Conservation (phyloP, 1,140 invertebrate genomes). For the Rhyzopertha dominica region DNA sequence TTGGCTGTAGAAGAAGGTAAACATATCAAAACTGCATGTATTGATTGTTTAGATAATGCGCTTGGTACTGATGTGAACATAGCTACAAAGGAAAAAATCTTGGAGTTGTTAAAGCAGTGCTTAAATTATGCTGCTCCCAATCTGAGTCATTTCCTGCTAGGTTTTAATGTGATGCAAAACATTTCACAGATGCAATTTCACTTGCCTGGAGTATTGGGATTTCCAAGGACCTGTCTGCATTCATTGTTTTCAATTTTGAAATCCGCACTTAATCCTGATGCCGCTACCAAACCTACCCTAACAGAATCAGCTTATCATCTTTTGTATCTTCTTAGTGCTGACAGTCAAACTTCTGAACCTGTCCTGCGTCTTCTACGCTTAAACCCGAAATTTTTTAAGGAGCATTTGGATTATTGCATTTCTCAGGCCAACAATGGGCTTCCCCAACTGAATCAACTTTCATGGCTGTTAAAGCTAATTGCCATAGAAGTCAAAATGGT, state of each 20-base stretch:
- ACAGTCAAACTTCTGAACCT: constrained; percentile 69
- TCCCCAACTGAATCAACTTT: constrained; percentile 51
- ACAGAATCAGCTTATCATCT: constrained; percentile 68
- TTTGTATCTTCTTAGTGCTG: constrained; percentile 70
- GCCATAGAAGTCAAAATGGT: constrained; percentile 60
- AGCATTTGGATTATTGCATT: constrained; percentile 33
- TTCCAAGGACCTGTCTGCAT: constrained; percentile 78
- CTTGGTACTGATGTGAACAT: constrained; percentile 37
- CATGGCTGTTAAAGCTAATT: constrained; percentile 60
- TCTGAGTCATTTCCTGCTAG: constrained; percentile 82
- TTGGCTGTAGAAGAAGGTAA: constrained; percentile 28
- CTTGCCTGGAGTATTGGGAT: constrained; percentile 65
- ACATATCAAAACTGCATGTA: constrained; percentile 69
- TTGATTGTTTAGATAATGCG: constrained; percentile 83
- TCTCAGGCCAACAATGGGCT: constrained; percentile 26
- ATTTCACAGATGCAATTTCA: constrained; percentile 65
- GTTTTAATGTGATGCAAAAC: constrained; percentile 66
- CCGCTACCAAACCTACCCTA: constrained; percentile 17
- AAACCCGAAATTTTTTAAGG: constrained; percentile 51
- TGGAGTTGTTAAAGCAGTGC: constrained; percentile 70
- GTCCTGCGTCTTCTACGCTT: constrained; percentile 66
- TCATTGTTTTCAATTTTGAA: constrained; percentile 73
- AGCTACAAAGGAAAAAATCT: constrained; percentile 58
- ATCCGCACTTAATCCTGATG: constrained; percentile 49
- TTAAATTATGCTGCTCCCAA: constrained; percentile 73